A percentile compares a stretch with the other conserved stretches of the same genome.
These are phyloP conservation scores for Endotricha flammealis DNA, from an alignment of 2,888 invertebrate genomes.

Conservation along the genomic window DNA sequence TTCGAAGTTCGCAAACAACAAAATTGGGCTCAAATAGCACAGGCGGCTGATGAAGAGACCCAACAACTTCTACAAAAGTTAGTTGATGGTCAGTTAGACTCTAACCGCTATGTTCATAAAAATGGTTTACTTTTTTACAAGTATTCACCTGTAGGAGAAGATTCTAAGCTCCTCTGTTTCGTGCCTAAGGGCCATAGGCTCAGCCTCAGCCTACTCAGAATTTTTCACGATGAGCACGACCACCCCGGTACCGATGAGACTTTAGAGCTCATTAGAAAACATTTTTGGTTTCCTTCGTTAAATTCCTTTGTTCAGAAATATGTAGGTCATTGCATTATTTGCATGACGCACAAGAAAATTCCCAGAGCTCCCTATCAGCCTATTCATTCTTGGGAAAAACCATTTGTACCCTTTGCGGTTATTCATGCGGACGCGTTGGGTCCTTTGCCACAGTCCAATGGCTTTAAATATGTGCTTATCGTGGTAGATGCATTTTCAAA, in stretches of 20 bases:
- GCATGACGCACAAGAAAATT: conserved; percentile 15
- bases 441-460: conserved; percentile 16
- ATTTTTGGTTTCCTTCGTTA: conserved; percentile 10
- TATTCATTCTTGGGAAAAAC: conserved; percentile 7
- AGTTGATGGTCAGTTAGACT: conserved; percentile 13
- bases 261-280: no score
- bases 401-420: conserved; percentile 12
- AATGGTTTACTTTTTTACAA: conserved; percentile 13
- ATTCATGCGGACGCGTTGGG: conserved; percentile 18
- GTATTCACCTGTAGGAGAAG: conserved; percentile 13
- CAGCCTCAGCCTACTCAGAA: conserved; percentile 16
- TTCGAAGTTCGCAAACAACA: no score
- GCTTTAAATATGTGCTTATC: conserved; percentile 16
- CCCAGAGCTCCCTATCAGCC: conserved; percentile 6
- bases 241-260: no score
- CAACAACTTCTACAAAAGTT: conserved; percentile 11
- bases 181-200: conserved; percentile 19
- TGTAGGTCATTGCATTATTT: conserved; percentile 16
- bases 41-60: conserved; percentile 16
- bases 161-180: conserved; percentile 14
- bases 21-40: conserved; percentile 14
- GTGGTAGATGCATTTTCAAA: conserved; percentile 24
- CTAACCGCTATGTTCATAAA: conserved; percentile 6
- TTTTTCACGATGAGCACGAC: conserved; percentile 19
- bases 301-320: conserved; percentile 16